These are phyloP conservation scores for Corydoras maculifer DNA, from an alignment of 2,113 vertebrate genomes.

Conservation along the genomic window DNA sequence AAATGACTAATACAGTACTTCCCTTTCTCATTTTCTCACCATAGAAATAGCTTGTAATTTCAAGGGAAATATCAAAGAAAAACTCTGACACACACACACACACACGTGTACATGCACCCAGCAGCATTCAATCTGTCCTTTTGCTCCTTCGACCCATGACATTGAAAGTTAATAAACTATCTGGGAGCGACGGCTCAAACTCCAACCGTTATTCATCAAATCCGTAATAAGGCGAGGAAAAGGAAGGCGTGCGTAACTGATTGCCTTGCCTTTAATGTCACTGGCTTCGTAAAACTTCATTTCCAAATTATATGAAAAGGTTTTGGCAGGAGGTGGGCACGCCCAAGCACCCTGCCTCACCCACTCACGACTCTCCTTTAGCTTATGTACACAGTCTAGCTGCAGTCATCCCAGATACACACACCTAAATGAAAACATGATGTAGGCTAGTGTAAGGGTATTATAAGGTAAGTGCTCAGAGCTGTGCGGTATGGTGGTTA, in stretches of 20 bases:
- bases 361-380: not conserved
- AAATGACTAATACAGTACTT: slow-evolving; percentile 2
- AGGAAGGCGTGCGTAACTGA: slow-evolving; percentile 29
- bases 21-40: not conserved
- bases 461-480: no score
- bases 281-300: slow-evolving; percentile 23
- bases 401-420: no score
- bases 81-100: slow-evolving; percentile 2
- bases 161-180: slow-evolving; percentile 41
- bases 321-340: not conserved
- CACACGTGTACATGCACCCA: slow-evolving; percentile 14
- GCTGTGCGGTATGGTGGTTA: no score
- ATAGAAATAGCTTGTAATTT: not conserved
- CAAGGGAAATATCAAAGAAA: not conserved
- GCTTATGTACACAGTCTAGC: no score
- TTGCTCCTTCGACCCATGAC: slow-evolving; percentile 27
- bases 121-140: slow-evolving; percentile 20
- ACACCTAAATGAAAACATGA: no score
- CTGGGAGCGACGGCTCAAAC: slow-evolving; percentile 33
- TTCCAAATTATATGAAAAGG: slow-evolving; percentile 6
- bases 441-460: no score
- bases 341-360: not conserved
- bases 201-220: slow-evolving; percentile 35
- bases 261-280: slow-evolving; percentile 32
- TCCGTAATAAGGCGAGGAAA: slow-evolving; percentile 28